Evolutionary conservation across 2,888 invertebrate genomes (phyloP), one percentile per base, ranked within the genome.

Genomic region (Antitype chi): DNA sequence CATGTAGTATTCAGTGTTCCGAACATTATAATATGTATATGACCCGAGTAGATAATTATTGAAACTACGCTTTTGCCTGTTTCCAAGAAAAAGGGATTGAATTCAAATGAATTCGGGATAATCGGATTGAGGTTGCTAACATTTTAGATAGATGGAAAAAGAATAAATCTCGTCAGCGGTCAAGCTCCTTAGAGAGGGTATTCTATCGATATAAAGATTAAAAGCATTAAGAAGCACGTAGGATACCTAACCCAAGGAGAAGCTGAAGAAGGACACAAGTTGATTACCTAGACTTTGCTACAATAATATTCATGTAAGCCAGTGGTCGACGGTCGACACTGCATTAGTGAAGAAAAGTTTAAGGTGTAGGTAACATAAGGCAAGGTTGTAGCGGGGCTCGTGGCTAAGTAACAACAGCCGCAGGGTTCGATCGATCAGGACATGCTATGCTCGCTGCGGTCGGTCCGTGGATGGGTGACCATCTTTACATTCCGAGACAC

Each of bases 51-150:
- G 9, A 59, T 20, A 5, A 17, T 23, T 53, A 38, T 32, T 62
- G 25, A 23, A 69, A 69, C 25, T 5, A 53, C 15, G 8, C 11
- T 49, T 53, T n/a, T 57, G n/a, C 5, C 13, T n/a, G 67, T 47
- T 25, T 60, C 38, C 20, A 43, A 49, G 38, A 59, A 62, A 49
- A 47, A 62, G 11, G 47, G n/a, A 78, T 52, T 43, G 15, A 78
- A 59, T 59, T 67, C 17, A 55, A 64, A 28, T 43, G 28, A 57
- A 38, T 64, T 77, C 8, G 17, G 25, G 25, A 38, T 49, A 66
- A 77, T 77, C 78, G 17, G 64, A 64, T 53, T 80, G 15, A 43
- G n/a, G 38, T 70, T 79, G 17, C 23, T 69, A 70, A 25, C 47
- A 60, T 25, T 76, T 70, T 49, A 28, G 23, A 62, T 32, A 6